Evolutionary conservation across 2,797 vertebrate genomes (phyloP), one percentile per base, ranked within the genome.

Genomic region (Poecile montanus): DNA sequence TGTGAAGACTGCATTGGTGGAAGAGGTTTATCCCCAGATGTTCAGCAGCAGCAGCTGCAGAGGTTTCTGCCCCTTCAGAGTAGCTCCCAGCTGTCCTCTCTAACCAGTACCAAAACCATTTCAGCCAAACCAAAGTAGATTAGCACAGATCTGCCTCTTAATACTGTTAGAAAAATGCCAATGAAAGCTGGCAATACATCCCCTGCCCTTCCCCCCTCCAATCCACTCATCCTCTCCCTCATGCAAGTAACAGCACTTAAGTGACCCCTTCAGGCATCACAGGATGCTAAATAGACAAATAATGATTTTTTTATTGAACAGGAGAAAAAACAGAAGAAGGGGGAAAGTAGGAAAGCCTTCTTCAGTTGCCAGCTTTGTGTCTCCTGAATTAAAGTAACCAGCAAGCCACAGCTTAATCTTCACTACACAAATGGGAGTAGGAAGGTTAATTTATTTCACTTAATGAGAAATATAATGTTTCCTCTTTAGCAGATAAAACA

Each of bases 181-280:
- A 63, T 16, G 25, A 76, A 72, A 91, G 23, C 27, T 50, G 42
- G 79, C 58, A 80, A 67, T 27, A 9, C 13, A 73, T 20, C 13
- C 53, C 26, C 30, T 65, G 61, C 72, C 91, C 61, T 83, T 51
- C 89, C 72, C 72, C 54, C 58, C 50, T 68, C 42, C 50, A n/a
- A 51, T 29, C 45, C 58, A 74, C 50, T 80, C 80, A 42, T 78
- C 62, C 57, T 88, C 32, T 76, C 78, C 61, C n/a, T 91, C 61
- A 47, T 22, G 50, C 47, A 80, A 81, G 51, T n/a, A 91, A 21
- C 50, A 92, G 72, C 88, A 91, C 73, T 94, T 84, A 94, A 88
- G 76, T 84, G 76, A 85, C 73, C 88, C 91, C 95, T 91, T 70
- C 78, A 90, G 95, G 91, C 91, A 94, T 42, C 73, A 84, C 44